Evolutionary conservation across 1,140 invertebrate genomes (phyloP).

Genomic region (Drosophila santomea): DNA sequence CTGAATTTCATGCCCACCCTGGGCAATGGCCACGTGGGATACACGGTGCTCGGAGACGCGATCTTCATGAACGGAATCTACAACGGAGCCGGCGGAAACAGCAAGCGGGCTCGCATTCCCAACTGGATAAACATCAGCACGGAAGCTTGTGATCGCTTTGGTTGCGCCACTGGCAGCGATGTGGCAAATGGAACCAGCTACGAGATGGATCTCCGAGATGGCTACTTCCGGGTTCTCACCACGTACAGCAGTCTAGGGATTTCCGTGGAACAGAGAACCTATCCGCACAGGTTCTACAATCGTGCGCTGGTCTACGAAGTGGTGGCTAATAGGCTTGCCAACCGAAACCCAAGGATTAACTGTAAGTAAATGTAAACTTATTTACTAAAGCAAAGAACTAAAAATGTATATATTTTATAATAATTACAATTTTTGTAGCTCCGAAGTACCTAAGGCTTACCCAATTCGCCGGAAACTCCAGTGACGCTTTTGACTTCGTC

Average conservation of each 20-base stretch:
- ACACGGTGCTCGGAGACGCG: slow-evolving; percentile 86
- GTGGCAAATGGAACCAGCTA: slow-evolving; percentile 84
- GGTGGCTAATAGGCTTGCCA: slow-evolving; percentile 29
- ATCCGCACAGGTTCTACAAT: slow-evolving; percentile 86
- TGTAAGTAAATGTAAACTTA: slow-evolving; percentile 25
- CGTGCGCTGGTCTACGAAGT: slow-evolving; percentile 87
- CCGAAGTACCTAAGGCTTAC: slow-evolving; percentile 45
- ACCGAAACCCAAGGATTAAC: not conserved
- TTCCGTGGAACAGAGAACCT: slow-evolving; percentile 85
- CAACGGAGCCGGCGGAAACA: slow-evolving; percentile 86
- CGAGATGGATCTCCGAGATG: slow-evolving; percentile 60
- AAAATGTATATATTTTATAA: not conserved
- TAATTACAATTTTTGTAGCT: slow-evolving; percentile 14
- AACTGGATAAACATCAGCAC: slow-evolving; percentile 86
- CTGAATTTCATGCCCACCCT: slow-evolving; percentile 86
- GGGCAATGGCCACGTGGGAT: slow-evolving; percentile 86
- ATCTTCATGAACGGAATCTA: slow-evolving; percentile 87
- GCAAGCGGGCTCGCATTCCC: slow-evolving; percentile 86
- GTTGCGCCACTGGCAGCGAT: slow-evolving; percentile 22
- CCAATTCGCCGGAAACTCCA: slow-evolving; percentile 37
- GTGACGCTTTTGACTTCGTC: slow-evolving; percentile 59
- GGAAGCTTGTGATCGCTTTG: slow-evolving; percentile 46
- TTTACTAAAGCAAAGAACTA: too few species aligned
- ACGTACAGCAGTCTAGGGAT: slow-evolving; percentile 37
- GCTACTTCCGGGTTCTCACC: slow-evolving; percentile 55